Base-by-base conservation (phyloP, 2,797 vertebrate species). In the Naso thynnoides region DNA sequence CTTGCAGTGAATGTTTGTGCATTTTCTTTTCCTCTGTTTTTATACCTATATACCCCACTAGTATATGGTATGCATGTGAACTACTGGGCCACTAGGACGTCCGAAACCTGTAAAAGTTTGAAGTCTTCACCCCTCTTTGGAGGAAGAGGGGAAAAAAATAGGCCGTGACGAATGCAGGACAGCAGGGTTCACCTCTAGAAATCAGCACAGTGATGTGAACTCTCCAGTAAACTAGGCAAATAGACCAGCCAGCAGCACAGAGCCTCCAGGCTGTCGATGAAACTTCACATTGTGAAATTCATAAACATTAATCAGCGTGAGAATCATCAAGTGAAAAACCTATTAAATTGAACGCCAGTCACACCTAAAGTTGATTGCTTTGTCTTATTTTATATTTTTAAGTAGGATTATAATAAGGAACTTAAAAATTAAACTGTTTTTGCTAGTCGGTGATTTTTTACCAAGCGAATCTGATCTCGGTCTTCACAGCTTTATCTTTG, bases 171-270 rank as follows among this genome's bases (percentile, higher is more conserved):
- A 78, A 83, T 53, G 38, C 55, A 58, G 78, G 73, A 55, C 73
- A 56, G 29, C 47, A 39, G 61, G 49, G 70, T 75, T 84, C 75
- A 82, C 79, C 76, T 84, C 50, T 49, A 72, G 44, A 84, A 81
- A 78, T 11, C 52, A 58, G 77, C 71, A 61, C 71, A 73, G 26
- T 33, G 76, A 24, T 8, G 50, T 49, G 24, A 62, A 52, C 42
- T 42, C 41, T 50, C 24, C 21, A 50, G 24, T 73, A 79, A 83
- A 78, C 56, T 67, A 69, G 73, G 79, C 63, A 82, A 79, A 57
- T 75, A 67, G 78, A 71, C 26, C 80, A 73, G 48, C 47, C 39
- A 18, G 9, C 42, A 44, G n/a, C 49, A 33, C 31, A 1, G 52
- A 54, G 52, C 49, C 65, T 54, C 48, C 0, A 21, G 61, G 52